phyloP scores from a whole-genome alignment of 2,888 invertebrate genomes.

The Plebejus argus region DNA sequence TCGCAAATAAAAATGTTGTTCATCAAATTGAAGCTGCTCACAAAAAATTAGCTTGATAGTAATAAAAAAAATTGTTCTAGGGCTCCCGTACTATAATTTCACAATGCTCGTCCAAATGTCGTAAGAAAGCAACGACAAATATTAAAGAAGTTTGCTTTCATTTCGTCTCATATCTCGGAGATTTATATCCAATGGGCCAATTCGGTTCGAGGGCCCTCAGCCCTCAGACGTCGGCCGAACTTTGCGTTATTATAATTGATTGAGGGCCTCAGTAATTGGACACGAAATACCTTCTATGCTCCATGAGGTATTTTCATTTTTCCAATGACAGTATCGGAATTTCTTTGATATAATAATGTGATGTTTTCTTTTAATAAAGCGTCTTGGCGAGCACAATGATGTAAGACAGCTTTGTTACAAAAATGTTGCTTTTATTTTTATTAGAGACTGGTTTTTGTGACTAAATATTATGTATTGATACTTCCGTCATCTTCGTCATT shows the following conservation, averaged over 20 bases:
- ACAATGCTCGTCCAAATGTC: neutral
- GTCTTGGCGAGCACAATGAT: neutral
- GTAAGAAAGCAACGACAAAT: neutral
- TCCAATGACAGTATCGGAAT: neutral
- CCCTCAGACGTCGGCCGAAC: neutral
- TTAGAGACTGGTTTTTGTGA: neutral
- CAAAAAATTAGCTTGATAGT: no score
- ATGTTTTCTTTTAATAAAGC: neutral
- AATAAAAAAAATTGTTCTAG: no score
- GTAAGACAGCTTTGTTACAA: neutral
- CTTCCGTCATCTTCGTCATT: no score
- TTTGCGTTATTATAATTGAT: conserved; percentile 23
- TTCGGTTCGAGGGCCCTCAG: conserved; percentile 14
- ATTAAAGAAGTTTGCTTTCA: conserved; percentile 19
- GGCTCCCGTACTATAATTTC: no score
- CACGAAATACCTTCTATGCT: conserved; percentile 19
- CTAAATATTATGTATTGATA: neutral
- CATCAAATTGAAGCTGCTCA: no score
- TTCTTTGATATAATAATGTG: neutral
- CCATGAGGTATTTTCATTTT: conserved; percentile 9
- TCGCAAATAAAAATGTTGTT: no score
- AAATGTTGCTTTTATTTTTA: neutral
- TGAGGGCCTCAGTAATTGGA: conserved; percentile 24
- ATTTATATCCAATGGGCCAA: conserved; percentile 8
- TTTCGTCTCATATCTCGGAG: conserved; percentile 26